A percentile compares a stretch with the other conserved stretches of the same genome.
Conservation (phyloP, 2,888 invertebrate species). For the Azorinus chamasolen region DNA sequence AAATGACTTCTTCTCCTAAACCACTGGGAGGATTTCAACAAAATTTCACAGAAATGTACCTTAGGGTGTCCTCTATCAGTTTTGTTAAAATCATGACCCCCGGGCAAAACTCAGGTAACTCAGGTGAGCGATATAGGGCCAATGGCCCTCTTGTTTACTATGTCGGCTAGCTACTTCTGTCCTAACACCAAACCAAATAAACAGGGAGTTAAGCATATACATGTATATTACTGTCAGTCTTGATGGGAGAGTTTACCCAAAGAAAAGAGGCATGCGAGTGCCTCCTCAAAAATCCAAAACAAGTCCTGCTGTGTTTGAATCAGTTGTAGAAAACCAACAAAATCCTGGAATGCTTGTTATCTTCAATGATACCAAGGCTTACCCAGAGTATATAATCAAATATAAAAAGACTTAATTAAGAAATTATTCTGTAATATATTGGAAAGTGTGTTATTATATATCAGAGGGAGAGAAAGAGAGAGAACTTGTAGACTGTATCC, state of each 20-base stretch:
- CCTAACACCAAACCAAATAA: slow-evolving; percentile 48
- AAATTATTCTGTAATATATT: no score
- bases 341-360: slow-evolving; percentile 75
- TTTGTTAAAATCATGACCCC: no score
- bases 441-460: no score
- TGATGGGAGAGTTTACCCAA: slow-evolving; percentile 66
- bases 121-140: no score
- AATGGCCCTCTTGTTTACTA: no score
- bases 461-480: no score
- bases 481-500: no score
- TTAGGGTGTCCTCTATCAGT: no score
- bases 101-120: no score
- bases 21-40: no score
- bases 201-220: slow-evolving; percentile 55
- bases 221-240: slow-evolving; percentile 73
- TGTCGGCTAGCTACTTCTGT: slow-evolving; percentile 68
- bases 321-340: slow-evolving; percentile 67
- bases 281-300: slow-evolving; percentile 60
- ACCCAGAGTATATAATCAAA: slow-evolving; percentile 80
- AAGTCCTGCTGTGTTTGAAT: slow-evolving; percentile 67
- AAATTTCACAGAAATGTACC: no score
- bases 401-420: slow-evolving; percentile 44
- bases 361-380: slow-evolving; percentile 80
- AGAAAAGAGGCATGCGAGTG: slow-evolving; percentile 54
- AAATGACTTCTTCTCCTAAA: no score